Conservation (phyloP, 2,113 vertebrate genomes). For the Circaetus cinerascens region DNA sequence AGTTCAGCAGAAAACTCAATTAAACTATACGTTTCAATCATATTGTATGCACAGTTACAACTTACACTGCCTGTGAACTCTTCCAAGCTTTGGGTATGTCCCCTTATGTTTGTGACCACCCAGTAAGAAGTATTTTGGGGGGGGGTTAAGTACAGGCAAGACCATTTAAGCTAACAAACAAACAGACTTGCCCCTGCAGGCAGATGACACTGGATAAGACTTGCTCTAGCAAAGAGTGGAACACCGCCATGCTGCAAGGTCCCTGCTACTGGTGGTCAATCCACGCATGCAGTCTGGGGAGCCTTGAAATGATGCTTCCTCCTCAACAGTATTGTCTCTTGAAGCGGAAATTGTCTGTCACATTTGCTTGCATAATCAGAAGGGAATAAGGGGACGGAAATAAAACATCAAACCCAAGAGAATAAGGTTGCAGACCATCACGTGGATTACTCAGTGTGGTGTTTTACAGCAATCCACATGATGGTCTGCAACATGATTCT, state of each 20-base stretch:
- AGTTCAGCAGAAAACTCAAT: neutral
- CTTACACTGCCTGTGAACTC: neutral
- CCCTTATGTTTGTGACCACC: neutral
- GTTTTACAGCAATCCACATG: neutral
- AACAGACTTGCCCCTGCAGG: neutral
- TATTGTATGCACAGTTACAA: neutral
- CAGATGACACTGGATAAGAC: neutral
- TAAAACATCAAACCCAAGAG: neutral
- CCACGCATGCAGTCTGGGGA: rapidly evolving
- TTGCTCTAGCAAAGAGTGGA: neutral
- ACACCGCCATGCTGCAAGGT: neutral
- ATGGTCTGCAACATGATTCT: too few relatives aligned
- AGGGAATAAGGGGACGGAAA: neutral
- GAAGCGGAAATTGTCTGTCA: neutral
- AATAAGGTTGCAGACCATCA: neutral
- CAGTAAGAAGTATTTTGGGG: neutral
- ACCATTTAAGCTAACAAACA: neutral
- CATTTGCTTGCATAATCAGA: neutral
- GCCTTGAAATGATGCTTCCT: neutral
- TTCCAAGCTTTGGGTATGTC: neutral
- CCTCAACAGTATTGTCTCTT: neutral
- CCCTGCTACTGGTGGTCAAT: neutral
- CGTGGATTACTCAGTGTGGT: neutral
- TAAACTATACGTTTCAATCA: neutral
- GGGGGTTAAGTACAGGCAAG: neutral